These are phyloP conservation scores for Thecophora atra DNA, from an alignment of 2,888 invertebrate species.

Conservation along the genomic window DNA sequence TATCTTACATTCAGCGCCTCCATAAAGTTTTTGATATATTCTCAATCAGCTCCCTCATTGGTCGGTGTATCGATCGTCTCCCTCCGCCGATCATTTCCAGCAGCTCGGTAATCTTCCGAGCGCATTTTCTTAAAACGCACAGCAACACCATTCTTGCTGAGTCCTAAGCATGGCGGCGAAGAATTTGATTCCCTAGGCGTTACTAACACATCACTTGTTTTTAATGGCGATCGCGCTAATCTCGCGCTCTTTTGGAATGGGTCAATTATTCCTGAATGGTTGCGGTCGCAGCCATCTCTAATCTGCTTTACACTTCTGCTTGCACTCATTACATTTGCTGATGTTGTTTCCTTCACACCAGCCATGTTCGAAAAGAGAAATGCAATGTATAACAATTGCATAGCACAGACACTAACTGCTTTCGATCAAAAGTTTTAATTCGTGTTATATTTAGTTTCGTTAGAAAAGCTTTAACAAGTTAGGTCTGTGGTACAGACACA, in stretches of 20 bases:
- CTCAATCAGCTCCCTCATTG: not conserved
- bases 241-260: not conserved
- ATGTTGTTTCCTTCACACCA: not conserved
- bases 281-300: not conserved
- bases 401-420: too few species aligned
- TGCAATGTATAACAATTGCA: too few species aligned
- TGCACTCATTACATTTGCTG: not conserved
- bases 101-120: not conserved
- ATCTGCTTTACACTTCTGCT: not conserved
- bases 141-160: not conserved
- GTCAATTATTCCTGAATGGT: not conserved
- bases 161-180: constrained; percentile 1
- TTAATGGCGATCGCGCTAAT: not conserved
- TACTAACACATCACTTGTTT: not conserved
- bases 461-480: not conserved
- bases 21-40: not conserved
- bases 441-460: too few species aligned
- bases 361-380: too few species aligned
- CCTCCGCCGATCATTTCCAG: not conserved
- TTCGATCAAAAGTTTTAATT: too few species aligned
- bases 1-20: not conserved
- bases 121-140: not conserved
- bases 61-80: not conserved
- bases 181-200: not conserved
- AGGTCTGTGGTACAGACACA: not conserved